Base-by-base conservation (phyloP, 2,888 invertebrate species). In the Epirrita christyi region DNA sequence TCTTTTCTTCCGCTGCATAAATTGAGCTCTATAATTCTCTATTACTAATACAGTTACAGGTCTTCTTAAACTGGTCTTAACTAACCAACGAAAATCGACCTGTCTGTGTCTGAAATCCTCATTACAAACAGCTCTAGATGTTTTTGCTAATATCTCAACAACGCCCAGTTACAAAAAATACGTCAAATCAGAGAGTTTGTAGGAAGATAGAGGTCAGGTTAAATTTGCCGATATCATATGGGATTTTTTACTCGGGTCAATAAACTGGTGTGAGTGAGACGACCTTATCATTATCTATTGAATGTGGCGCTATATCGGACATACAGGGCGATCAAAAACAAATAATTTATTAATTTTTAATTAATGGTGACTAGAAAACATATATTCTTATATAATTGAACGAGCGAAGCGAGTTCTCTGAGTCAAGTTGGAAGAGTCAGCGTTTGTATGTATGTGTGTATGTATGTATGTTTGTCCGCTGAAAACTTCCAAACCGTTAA, bases 211-310 rank as follows among this genome's bases (percentile, higher is more conserved):
- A 56, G 74, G 15, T 71, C 71, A 63, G 14, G 32, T 44, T 60
- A 56, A 36, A 21, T 59, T 75, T 59, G 74, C 34, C 47, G 11
- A 21, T 64, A 51, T 50, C 56, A 58, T 63, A 47, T 56, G 63
- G 45, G 59, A 44, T 58, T 55, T 63, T 83, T 85, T 80, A 70
- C 75, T 61, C 68, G 63, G 89, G 78, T 89, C 88, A 85, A 83
- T 80, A 81, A 83, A 86, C 90, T 78, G 57, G 67, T 67, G 78
- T 78, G 83, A 85, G 85, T 55, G 84, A 82, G 84, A 84, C 78
- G 76, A 82, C 81, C 80, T 83, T 86, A 85, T 87, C 83, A 87
- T 87, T 88, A 88, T 83, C 79, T 79, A 81, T 82, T 75, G 66
- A 66, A 66, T 71, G 68, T 75, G 73, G 76, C 72, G 75, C 73